Base-by-base conservation (phyloP, 2,888 invertebrate species). In the Eupithecia pulchellata region DNA sequence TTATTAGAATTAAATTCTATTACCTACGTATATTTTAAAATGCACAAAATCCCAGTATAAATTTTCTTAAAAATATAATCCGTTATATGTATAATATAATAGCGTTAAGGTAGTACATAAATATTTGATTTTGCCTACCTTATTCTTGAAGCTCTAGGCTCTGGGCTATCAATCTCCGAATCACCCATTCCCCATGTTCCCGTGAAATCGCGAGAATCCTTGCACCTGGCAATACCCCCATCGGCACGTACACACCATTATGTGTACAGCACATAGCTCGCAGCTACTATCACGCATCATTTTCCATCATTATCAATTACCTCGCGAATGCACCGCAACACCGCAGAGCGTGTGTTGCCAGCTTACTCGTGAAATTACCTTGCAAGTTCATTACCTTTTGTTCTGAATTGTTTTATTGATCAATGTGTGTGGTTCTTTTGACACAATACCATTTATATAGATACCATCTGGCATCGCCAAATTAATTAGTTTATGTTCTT, bases 301-400 rank as follows among this genome's bases (percentile, higher is more conserved):
- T 92, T 90, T 89, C 88, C 86, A 85, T 90, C 84, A 93, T 93
- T 93, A 93, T 88, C 91, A 92, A 93, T 93, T 93, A 92, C 87
- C 75, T 77, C 81, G 88, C 85, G 84, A 87, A 88, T 81, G 82
- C 79, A 84, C 85, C 83, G 82, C 84, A 79, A 83, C 81, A 71
- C 73, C 72, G 69, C 74, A 79, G 52, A 52, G 80, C 83, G 80
- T 84, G 84, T 82, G 89, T 85, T 89, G 85, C 89, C 83, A 88
- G 84, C 75, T 74, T 61, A 60, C 63, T 71, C 68, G 73, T 72
- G 74, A 75, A 77, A 77, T 75, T 72, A 65, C 71, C 73, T 68
- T 58, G 61, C 66, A 72, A 65, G 55, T 73, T 73, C 69, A 69
- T 73, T 67, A 73, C 57, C n/a, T 69, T 63, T 69, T 69, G 66